phyloP scores from a whole-genome alignment of 2,113 vertebrate genomes.

The Thamnophis sirtalis region DNA sequence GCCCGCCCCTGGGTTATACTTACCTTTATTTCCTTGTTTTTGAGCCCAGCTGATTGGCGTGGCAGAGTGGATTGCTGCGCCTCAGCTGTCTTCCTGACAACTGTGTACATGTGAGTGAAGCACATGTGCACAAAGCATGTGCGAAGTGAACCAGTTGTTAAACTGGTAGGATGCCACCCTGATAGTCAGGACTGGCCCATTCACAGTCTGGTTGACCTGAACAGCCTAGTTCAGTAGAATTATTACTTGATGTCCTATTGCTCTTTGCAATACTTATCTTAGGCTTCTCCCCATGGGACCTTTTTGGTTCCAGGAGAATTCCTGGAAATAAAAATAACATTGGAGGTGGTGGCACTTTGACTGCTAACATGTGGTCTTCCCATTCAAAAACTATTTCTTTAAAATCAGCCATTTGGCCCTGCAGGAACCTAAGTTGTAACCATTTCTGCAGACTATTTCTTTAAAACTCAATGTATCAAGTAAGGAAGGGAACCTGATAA shows the following conservation, averaged over 20 bases:
- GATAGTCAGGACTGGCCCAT: neutral
- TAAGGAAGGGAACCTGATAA: neutral
- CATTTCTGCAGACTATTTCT: neutral
- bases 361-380: neutral
- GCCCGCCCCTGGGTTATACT: too few relatives aligned
- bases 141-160: too few relatives aligned
- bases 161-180: too few relatives aligned
- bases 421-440: too few relatives aligned
- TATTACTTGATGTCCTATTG: neutral
- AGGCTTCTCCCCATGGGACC: neutral
- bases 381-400: neutral
- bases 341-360: neutral
- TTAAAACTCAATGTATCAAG: neutral
- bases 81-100: too few relatives aligned
- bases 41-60: too few relatives aligned
- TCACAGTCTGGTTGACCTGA: neutral
- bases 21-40: too few relatives aligned
- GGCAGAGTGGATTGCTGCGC: too few relatives aligned
- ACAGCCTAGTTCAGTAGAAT: neutral
- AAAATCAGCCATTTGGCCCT: neutral
- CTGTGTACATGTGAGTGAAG: too few relatives aligned
- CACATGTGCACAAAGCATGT: too few relatives aligned
- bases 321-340: neutral
- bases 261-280: neutral
- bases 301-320: neutral